Evolutionary conservation across 2,888 invertebrate genomes (phyloP), one percentile per base, ranked within the genome.

Genomic region (Eupeodes luniger): DNA sequence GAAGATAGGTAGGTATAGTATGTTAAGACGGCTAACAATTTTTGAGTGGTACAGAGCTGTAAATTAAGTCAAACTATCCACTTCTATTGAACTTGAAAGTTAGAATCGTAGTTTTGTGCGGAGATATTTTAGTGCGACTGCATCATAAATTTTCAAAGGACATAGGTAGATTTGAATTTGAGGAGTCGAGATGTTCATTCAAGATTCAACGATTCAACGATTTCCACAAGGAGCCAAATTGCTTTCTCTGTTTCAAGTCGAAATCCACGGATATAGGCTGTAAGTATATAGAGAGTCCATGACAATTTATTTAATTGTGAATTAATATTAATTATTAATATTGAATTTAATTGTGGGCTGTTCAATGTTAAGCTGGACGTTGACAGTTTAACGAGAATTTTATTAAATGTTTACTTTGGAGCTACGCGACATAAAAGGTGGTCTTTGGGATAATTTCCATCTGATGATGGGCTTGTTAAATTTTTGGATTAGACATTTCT

Each of bases 341-440:
- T 83, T 19, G 83, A 57, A 55, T 74, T 47, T 40, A 14, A 5
- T 53, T 64, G 81, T 81, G 81, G 85, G 81, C 61, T 70, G 74
- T 34, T 53, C 11, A 70, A 16, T 75, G 78, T 70, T 53, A 69
- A 79, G 75, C 69, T 53, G 36, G 74, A 70, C 77, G 76, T 62
- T 84, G 87, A 84, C 87, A 84, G 72, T 16, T 76, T 84, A 87
- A 87, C 80, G 80, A 87, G 87, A 84, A 84, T 76, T 87, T 80
- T 87, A 87, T 87, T 87, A 87, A 84, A 80, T 87, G 87, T 84
- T 76, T 51, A 61, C 47, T 79, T 83, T 59, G 51, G 66, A 61
- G 53, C 36, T 66, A 36, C 27, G 72, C 55, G 72, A 77, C 85
- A 61, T 70, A 47, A 85, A 64, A 76, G 79, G 84, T 67, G 80